Conservation (phyloP, 2,888 invertebrate genomes). For the Oscheius myriophilus region DNA sequence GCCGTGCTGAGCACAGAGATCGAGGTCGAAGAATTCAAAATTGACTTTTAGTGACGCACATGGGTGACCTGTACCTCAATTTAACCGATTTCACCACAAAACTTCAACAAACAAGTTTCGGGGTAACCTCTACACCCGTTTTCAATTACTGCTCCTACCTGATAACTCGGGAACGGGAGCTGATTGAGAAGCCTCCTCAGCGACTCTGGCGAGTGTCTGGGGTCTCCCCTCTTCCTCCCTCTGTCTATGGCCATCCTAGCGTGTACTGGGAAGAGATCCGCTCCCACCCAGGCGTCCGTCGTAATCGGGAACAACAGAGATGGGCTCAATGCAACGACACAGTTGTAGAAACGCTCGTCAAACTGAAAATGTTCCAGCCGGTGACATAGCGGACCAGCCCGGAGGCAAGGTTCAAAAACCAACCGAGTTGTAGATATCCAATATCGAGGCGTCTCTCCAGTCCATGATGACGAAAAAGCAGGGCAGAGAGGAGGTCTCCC, state of each 20-base stretch:
- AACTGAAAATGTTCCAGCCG: slow-evolving; percentile 21
- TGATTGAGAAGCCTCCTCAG: slow-evolving; percentile 15
- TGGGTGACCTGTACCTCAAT: no score
- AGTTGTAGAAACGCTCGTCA: slow-evolving; percentile 22
- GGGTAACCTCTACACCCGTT: no score
- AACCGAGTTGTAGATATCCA: slow-evolving; percentile 34
- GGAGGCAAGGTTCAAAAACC: no score
- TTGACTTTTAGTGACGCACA: no score
- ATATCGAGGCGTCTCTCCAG: slow-evolving; percentile 41
- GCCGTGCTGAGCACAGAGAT: no score
- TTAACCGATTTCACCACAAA: no score
- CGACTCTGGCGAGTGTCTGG: slow-evolving; percentile 7
- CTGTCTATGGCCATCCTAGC: slow-evolving; percentile 3
- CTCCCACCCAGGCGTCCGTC: slow-evolving; percentile 13
- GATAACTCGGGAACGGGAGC: slow-evolving; percentile 19
- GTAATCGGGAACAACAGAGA: slow-evolving; percentile 15
- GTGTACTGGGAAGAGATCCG: slow-evolving; percentile 1
- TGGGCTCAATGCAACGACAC: background rate
- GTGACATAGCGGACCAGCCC: background rate
- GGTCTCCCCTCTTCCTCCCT: slow-evolving; percentile 15
- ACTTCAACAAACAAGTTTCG: no score
- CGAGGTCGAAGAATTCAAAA: no score
- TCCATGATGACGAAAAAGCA: slow-evolving; percentile 52
- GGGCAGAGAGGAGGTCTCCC: slow-evolving; percentile 10
- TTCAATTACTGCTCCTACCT: background rate